Evolutionary conservation across 1,140 invertebrate genomes (phyloP).

Genomic region (Aphis craccivora): DNA sequence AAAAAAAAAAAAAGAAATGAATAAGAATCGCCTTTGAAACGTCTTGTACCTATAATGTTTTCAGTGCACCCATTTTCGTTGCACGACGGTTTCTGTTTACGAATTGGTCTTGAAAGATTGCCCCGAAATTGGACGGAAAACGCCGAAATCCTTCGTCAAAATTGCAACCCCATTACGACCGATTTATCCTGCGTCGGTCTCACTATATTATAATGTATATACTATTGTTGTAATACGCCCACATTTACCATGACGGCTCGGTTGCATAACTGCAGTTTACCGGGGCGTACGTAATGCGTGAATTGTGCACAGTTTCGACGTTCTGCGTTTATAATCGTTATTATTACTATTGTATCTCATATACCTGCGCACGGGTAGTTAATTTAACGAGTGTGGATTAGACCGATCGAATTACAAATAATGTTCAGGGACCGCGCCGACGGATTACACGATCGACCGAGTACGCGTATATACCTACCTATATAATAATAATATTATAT

Average conservation of each 20-base stretch:
- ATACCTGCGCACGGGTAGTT: neutral
- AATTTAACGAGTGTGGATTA: neutral
- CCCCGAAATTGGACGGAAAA: neutral
- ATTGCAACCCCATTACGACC: neutral
- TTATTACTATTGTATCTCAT: neutral
- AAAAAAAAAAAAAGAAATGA: neutral
- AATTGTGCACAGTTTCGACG: neutral
- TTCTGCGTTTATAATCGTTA: neutral
- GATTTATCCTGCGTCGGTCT: neutral
- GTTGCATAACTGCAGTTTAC: constrained; percentile 23
- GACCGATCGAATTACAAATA: constrained; percentile 31
- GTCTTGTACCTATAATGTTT: neutral
- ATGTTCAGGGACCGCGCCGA: neutral
- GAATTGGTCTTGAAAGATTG: neutral
- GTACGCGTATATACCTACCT: neutral
- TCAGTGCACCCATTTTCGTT: neutral
- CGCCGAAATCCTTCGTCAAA: neutral
- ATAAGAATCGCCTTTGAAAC: neutral
- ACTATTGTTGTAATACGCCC: too few species aligned
- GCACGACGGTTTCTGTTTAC: neutral
- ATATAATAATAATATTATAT: neutral
- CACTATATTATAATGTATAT: neutral
- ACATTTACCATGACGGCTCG: neutral
- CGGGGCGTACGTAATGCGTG: neutral
- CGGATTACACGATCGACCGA: neutral